Base-by-base conservation (phyloP, 2,888 invertebrate species). In the Eupeodes latifasciatus region DNA sequence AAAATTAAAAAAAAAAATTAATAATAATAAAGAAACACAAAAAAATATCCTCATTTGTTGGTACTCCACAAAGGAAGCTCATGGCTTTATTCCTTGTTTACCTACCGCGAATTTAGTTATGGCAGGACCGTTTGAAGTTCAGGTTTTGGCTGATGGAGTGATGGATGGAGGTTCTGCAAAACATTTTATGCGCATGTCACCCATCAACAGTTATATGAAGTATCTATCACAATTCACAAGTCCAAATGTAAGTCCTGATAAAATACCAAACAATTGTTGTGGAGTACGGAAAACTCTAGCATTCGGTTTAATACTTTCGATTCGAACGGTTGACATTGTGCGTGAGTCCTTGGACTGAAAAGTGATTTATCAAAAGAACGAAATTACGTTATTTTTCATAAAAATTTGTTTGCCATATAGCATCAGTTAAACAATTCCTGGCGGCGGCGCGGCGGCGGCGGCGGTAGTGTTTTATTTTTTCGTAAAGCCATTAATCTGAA, bases 111-210 rank as follows among this genome's bases (percentile, higher is more conserved):
- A 55, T 49, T 64, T 51, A 12, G 11, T 16, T 19, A 55, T n/a
- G 40, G 14, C 40, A 51, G 9, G 14, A n/a, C 16, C 57, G 11
- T 61, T 27, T 53, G 53, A 10, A 4, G 40, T 36, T 64, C 14
- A 19, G 7, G 27, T 49, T 27, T 19, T 49, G 47, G 16, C 11
- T 40, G 55, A 40, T 40, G 9, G 40, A 40, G 5, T 40, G 55
- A 40, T 40, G 9, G 40, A 40, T 40, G 40, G 3, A 57, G 69
- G 7, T 10, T 34, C 44, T 71, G 47, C 14, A 57, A 57, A 57
- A 59, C 34, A 72, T 16, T 40, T 36, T 53, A 59, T 34, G 82
- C 86, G 86, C 86, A 86, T 86, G 86, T 79, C 74, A n/a, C 14
- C 27, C 14, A 12, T 49, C 47, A 66, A 49, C 47, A 49, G 27